phyloP scores from a whole-genome alignment of 2,113 vertebrate species.

The Oreochromis tanganicae region DNA sequence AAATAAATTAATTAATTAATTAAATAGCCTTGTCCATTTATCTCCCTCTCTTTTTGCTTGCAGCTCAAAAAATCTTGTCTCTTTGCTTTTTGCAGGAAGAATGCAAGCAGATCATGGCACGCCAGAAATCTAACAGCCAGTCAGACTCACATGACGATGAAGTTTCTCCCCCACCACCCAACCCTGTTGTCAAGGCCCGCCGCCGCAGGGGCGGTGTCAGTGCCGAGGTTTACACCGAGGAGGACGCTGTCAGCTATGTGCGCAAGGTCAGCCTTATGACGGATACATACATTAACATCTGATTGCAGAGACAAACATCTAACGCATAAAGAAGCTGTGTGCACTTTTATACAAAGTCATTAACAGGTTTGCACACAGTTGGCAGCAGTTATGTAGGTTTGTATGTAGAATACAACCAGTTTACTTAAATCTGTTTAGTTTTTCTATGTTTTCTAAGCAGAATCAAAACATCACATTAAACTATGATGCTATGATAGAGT shows the following conservation, averaged over 20 bases:
- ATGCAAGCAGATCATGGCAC: constrained; percentile 90
- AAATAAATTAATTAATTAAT: background rate
- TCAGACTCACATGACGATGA: constrained; percentile 93
- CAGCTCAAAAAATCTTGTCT: background rate
- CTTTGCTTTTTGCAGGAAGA: constrained; percentile 80
- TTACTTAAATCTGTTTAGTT: background rate
- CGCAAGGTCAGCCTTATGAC: constrained; percentile 80
- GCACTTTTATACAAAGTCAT: background rate
- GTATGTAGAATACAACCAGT: background rate
- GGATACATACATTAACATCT: background rate
- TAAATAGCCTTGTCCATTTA: background rate
- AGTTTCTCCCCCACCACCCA: constrained; percentile 87
- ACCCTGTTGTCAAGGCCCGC: constrained; percentile 89
- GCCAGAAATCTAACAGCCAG: constrained; percentile 92
- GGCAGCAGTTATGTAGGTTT: background rate
- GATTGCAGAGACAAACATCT: background rate
- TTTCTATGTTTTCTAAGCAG: background rate
- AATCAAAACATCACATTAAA: background rate
- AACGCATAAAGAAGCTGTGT: background rate
- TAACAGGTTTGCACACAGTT: background rate
- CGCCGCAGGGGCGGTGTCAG: constrained; percentile 90
- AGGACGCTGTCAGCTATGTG: constrained; percentile 94
- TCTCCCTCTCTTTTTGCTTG: background rate
- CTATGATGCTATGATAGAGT: background rate
- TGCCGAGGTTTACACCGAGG: constrained; percentile 95